These are phyloP conservation scores for rabbit (Oryctolagus cuniculus) DNA, from an alignment of 2,113 vertebrate genomes.

Conservation along the genomic window mOryCun1.1 NC_091447.1:12418501-12419000, in stretches of 20 bases:
- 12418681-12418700: slow-evolving; percentile 81
- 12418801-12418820: background rate
- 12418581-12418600: slow-evolving; percentile 79
- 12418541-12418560: slow-evolving; percentile 45
- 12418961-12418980: background rate
- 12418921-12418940: background rate
- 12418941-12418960: background rate
- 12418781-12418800: slow-evolving; percentile 47
- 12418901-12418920: slow-evolving; percentile 46
- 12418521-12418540: slow-evolving; percentile 63
- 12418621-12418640: slow-evolving; percentile 83
- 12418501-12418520: slow-evolving; percentile 72
- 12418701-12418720: slow-evolving; percentile 80
- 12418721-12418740: slow-evolving; percentile 72
- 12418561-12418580: slow-evolving; percentile 80
- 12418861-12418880: background rate
- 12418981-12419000: background rate
- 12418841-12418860: background rate
- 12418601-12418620: slow-evolving; percentile 82
- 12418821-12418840: background rate
- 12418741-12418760: slow-evolving; percentile 67
- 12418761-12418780: slow-evolving; percentile 57
- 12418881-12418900: slow-evolving; percentile 16
- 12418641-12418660: slow-evolving; percentile 84
- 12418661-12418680: slow-evolving; percentile 84